Base-by-base conservation (phyloP, 2,113 vertebrate genomes). In the Pardalotus punctatus region DNA sequence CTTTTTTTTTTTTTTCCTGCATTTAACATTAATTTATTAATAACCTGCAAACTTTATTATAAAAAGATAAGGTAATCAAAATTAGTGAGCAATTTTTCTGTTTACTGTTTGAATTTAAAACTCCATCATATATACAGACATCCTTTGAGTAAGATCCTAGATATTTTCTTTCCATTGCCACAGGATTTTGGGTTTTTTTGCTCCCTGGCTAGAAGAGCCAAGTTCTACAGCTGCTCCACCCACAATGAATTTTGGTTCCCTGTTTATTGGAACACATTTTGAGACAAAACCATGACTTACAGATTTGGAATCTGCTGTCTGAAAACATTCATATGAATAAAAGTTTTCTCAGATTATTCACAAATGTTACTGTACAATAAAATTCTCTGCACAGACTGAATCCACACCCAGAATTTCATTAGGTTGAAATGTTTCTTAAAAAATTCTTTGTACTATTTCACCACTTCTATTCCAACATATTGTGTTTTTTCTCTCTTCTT, bases 271-370 rank as follows among this genome's bases (percentile, higher is more conserved):
- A 96, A 89, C 3, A 4, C 3, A 73, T 81, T 93, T 64, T 83
- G 33, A 80, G 81, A 90, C 66, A 85, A 85, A 94, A 69, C 15
- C 62, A 62, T 93, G 85, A 79, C 38, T 95, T 96, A 95, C 19
- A 27, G 35, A 82, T 91, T 58, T 96, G 94, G 90, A 94, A 94
- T 96, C 67, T 88, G 58, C 27, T 90, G 70, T 77, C 85, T 83
- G 66, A 88, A 90, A 90, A 64, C 74, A 66, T 54, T 96, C 14
- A 54, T 33, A 76, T 31, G 58, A 93, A 89, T 42, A 87, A 81
- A 87, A 90, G 36, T 67, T 91, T 94, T 70, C 86, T 74, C 76
- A 90, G 76, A 94, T 94, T 92, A 73, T 96, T 96, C 64, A 90
- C 91, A 96, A 94, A 91, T 94, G 86, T 94, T 94, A 64, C 24